Base-by-base conservation (phyloP, 2,797 vertebrate genomes). In the Syncerus caffer region DNA sequence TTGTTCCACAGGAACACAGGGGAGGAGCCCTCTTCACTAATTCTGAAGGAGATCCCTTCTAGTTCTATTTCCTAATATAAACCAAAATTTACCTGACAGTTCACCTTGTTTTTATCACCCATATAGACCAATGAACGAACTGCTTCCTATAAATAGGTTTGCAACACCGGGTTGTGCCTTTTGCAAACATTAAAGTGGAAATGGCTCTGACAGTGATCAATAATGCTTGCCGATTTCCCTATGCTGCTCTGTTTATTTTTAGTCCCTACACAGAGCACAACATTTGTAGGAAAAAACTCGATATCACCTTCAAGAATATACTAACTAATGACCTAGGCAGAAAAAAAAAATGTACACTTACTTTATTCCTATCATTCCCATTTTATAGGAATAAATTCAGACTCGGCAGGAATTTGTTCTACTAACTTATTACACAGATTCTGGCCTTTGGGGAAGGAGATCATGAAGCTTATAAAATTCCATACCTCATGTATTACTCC, bases 131-230 rank as follows among this genome's bases (percentile, higher is more conserved):
- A n/a, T 7, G 45, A 91, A 88, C 6, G n/a, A 97, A 93, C 78
- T 76, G 67, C 15, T 91, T 88, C 83, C 89, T 97, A 94, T 88
- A 97, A 95, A 95, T 93, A 97, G 93, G 47, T 89, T 84, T 96
- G 87, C 74, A 95, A 96, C 97, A 80, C 83, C 45, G 42, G 47
- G 31, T 74, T 95, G 62, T 97, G 84, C 86, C 92, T 97, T 97
- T 93, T 97, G 95, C 45, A 95, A 95, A 96, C 89, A 97, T 96
- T 96, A 94, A 95, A 96, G 93, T 94, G 88, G 90, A 98, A 98
- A 97, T 47, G 91, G 96, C 67, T 95, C 95, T 97, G 95, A 96
- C 84, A 95, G 50, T 96, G 95, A 98, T 98, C 98, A 97, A 98
- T 96, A 95, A 87, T 86, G 90, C 64, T 93, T 96, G 89, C 89